Conservation (phyloP, 2,797 vertebrate species). For the Bradypodion ventrale region DNA sequence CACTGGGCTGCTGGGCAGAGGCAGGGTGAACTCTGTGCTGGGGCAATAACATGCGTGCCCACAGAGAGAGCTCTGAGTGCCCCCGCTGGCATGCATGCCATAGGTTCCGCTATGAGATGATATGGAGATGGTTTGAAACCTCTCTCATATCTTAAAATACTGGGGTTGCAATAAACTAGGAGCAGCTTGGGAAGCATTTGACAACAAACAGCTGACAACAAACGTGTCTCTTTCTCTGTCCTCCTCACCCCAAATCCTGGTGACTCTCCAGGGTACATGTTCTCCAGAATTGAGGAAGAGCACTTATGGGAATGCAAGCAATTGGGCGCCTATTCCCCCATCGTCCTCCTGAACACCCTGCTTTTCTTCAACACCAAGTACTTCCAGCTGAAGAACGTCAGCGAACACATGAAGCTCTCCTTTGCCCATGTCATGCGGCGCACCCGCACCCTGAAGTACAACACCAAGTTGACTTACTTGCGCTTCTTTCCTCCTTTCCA, state of each 20-base stretch:
- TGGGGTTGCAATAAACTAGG: not conserved
- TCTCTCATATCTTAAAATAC: no score
- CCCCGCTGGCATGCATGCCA: no score
- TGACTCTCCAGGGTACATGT: slow-evolving; percentile 84
- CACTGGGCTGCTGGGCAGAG: no score
- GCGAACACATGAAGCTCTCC: slow-evolving; percentile 93
- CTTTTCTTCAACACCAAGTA: slow-evolving; percentile 98
- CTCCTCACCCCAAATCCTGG: not conserved
- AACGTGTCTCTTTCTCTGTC: not conserved
- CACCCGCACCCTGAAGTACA: slow-evolving; percentile 85
- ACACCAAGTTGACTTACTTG: slow-evolving; percentile 90
- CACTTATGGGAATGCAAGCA: slow-evolving; percentile 98
- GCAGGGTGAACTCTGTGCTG: no score
- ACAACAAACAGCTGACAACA: no score
- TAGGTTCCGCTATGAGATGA: no score
- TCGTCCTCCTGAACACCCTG: slow-evolving; percentile 95
- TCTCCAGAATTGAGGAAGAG: slow-evolving; percentile 95
- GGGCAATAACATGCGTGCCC: no score
- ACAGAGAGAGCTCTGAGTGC: no score
- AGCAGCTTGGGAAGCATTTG: no score
- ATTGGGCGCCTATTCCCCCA: slow-evolving; percentile 95
- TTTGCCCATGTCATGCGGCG: slow-evolving; percentile 96
- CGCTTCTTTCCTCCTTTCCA: slow-evolving; percentile 92
- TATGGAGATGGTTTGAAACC: no score
- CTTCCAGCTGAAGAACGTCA: slow-evolving; percentile 90